Base-by-base conservation (phyloP, 37 sponge, comb jelly and placozoan species). In the Agelas oroides region DNA sequence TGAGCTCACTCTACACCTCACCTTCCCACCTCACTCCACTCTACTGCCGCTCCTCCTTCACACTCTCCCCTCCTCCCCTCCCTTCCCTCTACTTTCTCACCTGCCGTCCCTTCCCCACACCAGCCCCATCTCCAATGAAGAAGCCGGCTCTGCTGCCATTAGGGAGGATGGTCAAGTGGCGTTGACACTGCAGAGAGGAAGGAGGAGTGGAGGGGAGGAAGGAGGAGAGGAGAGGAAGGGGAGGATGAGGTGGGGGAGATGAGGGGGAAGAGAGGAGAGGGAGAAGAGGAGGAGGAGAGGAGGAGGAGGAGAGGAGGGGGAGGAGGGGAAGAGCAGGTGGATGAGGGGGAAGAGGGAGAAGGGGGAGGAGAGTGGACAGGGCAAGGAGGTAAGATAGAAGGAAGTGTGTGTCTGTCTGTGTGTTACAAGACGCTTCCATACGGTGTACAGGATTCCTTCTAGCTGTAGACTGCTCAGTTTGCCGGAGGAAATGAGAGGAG, bases 101-200 rank as follows among this genome's bases (percentile, higher is more conserved):
- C 83, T 89, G 90, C 54, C 90, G 62, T 0, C 90, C 90, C 41
- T 89, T 89, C 23, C 90, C 90, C 28, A 89, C 90, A 21, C 90
- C 90, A 69, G 90, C 90, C 25, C 79, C 90, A 84, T 89, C 90
- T 35, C 90, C 90, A 57, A 89, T 84, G 56, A 85, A 89, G 86
- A 89, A 89, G 0, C 86, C 90, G 38, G 73, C 90, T 21, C 90
- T 37, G 28, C 33, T 61, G 16, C 86, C 86, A 70, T 52, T 73
- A 13, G 90, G 90, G 3, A 89, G 75, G 38, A 89, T 0, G 33
- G 84, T 85, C 21, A 73, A 59, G 63, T 89, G 90, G 5, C 90
- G 86, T 31, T 89, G 90, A 30, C 90, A 89, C 46, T 46, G 46
- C 46, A 46, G 6, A 8, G 69, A 69, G 59, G 35, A 20, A 33